A percentile compares a stretch with the other conserved stretches of the same genome.
These are phyloP conservation scores for Microctonus hyperodae DNA, from an alignment of 2,888 invertebrate species.

Conservation along the genomic window DNA sequence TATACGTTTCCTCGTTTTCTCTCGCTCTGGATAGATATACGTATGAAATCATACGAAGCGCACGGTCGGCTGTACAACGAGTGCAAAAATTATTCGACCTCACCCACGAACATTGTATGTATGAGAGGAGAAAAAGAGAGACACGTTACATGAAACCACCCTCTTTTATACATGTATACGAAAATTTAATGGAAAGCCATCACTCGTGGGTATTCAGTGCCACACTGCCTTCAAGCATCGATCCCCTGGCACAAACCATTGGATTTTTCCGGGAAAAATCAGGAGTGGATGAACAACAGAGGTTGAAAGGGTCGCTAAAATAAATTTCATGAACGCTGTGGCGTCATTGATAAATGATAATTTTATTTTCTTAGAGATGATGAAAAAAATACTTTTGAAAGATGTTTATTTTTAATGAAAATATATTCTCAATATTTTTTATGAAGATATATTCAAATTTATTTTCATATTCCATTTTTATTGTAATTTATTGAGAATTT, in stretches of 20 bases:
- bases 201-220: constrained; percentile 39
- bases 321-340: background rate
- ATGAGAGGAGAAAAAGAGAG: constrained; percentile 2
- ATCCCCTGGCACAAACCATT: constrained; percentile 28
- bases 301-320: background rate
- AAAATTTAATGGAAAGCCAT: constrained; percentile 42
- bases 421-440: no score
- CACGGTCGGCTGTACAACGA: constrained; percentile 30
- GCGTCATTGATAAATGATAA: background rate
- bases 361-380: background rate
- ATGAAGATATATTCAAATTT: no score
- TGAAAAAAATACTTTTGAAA: no score
- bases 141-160: constrained; percentile 28
- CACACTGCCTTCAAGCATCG: constrained; percentile 40
- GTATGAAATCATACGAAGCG: constrained; percentile 11
- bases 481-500: no score
- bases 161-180: background rate
- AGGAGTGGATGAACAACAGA: constrained; percentile 8
- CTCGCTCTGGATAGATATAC: constrained; percentile 18
- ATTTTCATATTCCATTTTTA: no score
- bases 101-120: constrained; percentile 22
- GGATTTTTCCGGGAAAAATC: constrained; percentile 22
- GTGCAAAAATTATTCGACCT: constrained; percentile 39
- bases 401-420: no score
- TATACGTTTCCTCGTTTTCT: constrained; percentile 14